Percentiles rank a stretch among this genome's conserved stretches.
Evolutionary conservation across 2,113 vertebrate genomes (phyloP).

Genomic region (Crotalus horridus): DNA sequence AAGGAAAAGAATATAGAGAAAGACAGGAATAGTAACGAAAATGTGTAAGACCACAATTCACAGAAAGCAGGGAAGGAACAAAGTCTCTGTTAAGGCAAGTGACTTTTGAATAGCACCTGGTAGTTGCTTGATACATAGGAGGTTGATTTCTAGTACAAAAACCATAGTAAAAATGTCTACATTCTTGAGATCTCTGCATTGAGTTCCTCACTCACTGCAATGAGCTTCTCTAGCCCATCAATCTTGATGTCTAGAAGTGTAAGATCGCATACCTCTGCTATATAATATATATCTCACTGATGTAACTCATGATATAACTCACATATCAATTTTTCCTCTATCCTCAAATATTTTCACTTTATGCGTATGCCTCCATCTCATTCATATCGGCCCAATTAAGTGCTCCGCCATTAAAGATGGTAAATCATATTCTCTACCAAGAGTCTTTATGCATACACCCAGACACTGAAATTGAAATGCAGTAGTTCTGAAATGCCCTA

Average conservation of each 20-base stretch:
- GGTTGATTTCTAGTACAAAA: slow-evolving; percentile 44
- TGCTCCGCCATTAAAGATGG: not conserved
- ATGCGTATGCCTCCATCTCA: not conserved
- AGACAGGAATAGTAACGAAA: not conserved
- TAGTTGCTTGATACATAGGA: slow-evolving; percentile 53
- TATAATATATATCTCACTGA: not conserved
- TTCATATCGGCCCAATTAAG: not conserved
- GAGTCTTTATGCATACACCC: not conserved
- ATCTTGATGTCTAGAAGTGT: not conserved
- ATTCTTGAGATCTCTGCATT: not conserved
- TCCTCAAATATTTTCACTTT: not conserved
- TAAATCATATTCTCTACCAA: not conserved
- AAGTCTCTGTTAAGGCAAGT: slow-evolving; percentile 35
- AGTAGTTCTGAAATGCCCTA: not conserved
- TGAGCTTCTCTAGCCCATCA: not conserved
- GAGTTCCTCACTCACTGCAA: not conserved
- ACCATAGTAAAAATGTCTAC: not conserved
- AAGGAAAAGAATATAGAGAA: not conserved
- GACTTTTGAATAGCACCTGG: slow-evolving; percentile 14
- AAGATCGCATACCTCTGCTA: not conserved
- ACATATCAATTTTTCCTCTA: not conserved
- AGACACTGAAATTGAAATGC: not conserved
- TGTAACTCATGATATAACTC: not conserved
- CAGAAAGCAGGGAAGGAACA: not conserved
- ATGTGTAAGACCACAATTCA: not conserved